Evolutionary conservation across 2,797 vertebrate genomes (phyloP).

Genomic region (Lithobates pipiens): DNA sequence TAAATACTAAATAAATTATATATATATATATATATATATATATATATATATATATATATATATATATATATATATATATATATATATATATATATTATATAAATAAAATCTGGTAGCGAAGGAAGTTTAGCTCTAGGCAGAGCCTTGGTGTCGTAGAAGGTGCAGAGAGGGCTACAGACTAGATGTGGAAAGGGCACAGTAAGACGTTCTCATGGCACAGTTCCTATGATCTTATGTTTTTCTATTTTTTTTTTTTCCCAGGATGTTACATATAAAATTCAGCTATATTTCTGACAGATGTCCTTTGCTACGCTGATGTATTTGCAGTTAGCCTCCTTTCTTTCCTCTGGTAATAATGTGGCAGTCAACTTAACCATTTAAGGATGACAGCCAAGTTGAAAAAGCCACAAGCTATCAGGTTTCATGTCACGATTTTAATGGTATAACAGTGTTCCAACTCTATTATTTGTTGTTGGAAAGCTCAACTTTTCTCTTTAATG

Average conservation of each 20-base stretch:
- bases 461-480: conserved; percentile 59
- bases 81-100: too few relatives aligned
- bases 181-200: too few relatives aligned
- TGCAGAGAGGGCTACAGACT: too few relatives aligned
- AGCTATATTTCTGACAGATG: conserved; percentile 6
- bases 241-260: not conserved
- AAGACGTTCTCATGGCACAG: too few relatives aligned
- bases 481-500: conserved; percentile 57
- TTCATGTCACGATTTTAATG: conserved; percentile 61
- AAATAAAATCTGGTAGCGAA: too few relatives aligned
- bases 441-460: conserved; percentile 54
- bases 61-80: too few relatives aligned
- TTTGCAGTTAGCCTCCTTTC: not conserved
- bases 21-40: too few relatives aligned
- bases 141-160: too few relatives aligned
- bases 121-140: too few relatives aligned
- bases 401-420: conserved; percentile 51
- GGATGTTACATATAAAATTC: conserved; percentile 10
- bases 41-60: too few relatives aligned
- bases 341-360: not conserved
- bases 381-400: conserved; percentile 38
- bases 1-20: too few relatives aligned
- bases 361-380: conserved; percentile 32
- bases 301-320: not conserved
- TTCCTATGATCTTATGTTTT: not conserved